These are phyloP conservation scores for Petrocephalus sullivani DNA, from an alignment of 2,797 vertebrate genomes.

Conservation along the genomic window DNA sequence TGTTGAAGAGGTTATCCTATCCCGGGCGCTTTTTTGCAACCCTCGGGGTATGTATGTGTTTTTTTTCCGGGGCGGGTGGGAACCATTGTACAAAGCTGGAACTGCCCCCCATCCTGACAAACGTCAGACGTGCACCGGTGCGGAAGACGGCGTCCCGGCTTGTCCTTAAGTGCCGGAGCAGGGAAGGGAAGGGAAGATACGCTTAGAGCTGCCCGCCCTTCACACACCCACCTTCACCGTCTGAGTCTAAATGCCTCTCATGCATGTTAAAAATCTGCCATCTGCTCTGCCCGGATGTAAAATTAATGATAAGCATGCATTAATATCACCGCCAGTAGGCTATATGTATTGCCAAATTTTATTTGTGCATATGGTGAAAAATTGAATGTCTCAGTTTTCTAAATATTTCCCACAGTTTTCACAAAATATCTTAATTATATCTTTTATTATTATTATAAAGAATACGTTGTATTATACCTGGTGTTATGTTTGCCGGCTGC, in stretches of 20 bases:
- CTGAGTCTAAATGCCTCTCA: too few species aligned
- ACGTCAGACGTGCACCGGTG: neutral
- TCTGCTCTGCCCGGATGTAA: too few species aligned
- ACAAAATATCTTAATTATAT: neutral
- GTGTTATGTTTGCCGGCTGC: neutral
- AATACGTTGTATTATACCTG: neutral
- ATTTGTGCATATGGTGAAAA: neutral
- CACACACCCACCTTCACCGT: too few species aligned
- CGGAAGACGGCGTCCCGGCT: too few species aligned
- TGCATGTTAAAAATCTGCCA: too few species aligned
- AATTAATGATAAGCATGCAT: too few species aligned
- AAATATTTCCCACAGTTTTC: neutral
- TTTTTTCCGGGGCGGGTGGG: neutral
- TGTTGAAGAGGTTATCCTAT: too few species aligned
- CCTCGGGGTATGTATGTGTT: neutral
- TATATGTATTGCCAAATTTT: neutral
- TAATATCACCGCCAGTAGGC: neutral
- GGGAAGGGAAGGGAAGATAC: too few species aligned
- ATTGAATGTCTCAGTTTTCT: neutral
- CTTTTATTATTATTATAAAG: neutral
- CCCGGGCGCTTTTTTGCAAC: neutral
- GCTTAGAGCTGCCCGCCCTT: too few species aligned
- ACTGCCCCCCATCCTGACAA: neutral
- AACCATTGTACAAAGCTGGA: neutral
- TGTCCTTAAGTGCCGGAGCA: too few species aligned